Percentiles rank a stretch among this genome's conserved stretches.
Conservation (phyloP, 2,113 vertebrate species). For the Lepus americanus region DNA sequence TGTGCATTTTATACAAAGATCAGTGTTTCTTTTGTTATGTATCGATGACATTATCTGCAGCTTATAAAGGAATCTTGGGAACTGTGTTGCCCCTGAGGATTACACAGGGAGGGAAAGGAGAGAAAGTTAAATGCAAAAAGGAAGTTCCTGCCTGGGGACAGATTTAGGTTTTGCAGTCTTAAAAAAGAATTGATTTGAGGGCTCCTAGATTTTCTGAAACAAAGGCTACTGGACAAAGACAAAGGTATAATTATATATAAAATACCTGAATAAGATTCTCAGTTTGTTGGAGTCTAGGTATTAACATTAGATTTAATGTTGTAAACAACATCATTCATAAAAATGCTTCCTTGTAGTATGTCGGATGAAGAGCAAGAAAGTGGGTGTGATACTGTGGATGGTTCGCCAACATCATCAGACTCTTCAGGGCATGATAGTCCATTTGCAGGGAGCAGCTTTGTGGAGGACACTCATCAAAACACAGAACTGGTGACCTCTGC, state of each 20-base stretch:
- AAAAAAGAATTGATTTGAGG: constrained; percentile 11
- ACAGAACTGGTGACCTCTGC: constrained; percentile 86
- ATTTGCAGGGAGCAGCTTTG: constrained; percentile 92
- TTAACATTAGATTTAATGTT: constrained; percentile 37
- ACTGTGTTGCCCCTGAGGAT: background rate
- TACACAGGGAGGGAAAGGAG: constrained; percentile 19
- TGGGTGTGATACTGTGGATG: constrained; percentile 95
- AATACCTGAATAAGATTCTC: constrained; percentile 42
- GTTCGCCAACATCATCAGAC: constrained; percentile 94
- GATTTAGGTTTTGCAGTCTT: constrained; percentile 30
- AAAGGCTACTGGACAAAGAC: background rate
- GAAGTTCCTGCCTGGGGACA: constrained; percentile 2
- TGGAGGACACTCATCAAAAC: constrained; percentile 91
- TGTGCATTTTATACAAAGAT: background rate
- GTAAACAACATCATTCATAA: constrained; percentile 2
- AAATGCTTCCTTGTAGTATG: constrained; percentile 89
- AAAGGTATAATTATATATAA: constrained; percentile 9
- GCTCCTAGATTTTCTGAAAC: constrained; percentile 36
- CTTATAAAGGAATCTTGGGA: constrained; percentile 55
- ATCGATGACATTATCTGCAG: background rate
- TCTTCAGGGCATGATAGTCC: constrained; percentile 94
- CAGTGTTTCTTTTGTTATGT: background rate
- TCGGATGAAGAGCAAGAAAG: constrained; percentile 98
- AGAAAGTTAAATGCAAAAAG: constrained; percentile 23
- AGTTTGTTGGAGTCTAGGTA: constrained; percentile 24